These are phyloP conservation scores for Elgonia sp. DNA, from an alignment of 2,888 invertebrate species.

Conservation along the genomic window DNA sequence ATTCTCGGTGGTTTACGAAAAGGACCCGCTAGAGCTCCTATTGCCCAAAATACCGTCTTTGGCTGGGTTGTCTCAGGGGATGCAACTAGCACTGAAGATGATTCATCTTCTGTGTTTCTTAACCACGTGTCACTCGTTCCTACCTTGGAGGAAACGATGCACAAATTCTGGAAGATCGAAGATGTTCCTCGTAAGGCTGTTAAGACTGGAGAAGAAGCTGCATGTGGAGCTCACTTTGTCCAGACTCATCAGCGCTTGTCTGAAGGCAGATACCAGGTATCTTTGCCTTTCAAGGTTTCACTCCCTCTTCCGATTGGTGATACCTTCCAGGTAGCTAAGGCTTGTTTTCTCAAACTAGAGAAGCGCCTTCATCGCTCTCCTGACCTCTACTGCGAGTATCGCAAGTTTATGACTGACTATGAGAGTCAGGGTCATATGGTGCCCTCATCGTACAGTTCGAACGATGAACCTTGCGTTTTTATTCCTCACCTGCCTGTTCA, in stretches of 20 bases:
- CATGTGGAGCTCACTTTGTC: background rate
- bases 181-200: background rate
- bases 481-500: background rate
- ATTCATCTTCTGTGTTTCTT: background rate
- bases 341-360: too few relatives aligned
- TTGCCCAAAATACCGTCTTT: constrained; percentile 8
- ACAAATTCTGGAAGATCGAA: background rate
- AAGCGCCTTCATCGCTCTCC: background rate
- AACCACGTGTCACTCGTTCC: background rate
- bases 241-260: background rate
- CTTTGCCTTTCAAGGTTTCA: background rate
- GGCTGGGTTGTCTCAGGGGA: constrained; percentile 2
- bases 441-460: too few relatives aligned
- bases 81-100: too few relatives aligned
- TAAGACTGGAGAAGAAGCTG: background rate
- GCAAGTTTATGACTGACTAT: background rate
- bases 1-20: background rate
- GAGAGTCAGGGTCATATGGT: background rate
- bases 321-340: background rate
- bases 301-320: background rate
- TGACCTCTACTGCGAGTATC: background rate
- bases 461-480: background rate
- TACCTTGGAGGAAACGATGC: constrained; percentile 1
- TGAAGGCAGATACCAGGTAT: constrained; percentile 18
- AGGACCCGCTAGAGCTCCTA: background rate